Evolutionary conservation across 1,140 invertebrate species (phyloP).

Genomic region (Chironomus striatipennis): DNA sequence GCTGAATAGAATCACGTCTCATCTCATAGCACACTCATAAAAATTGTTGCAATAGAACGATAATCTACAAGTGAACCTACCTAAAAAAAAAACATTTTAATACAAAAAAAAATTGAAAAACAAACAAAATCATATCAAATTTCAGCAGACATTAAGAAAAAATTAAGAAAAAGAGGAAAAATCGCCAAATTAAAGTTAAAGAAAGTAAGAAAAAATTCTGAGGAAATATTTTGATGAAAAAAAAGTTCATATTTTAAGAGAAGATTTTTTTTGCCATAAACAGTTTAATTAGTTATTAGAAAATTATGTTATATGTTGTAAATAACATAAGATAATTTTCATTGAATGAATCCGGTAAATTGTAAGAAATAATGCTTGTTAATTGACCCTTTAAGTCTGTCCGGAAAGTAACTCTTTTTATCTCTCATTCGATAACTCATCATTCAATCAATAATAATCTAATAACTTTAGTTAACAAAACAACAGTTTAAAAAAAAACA

Average conservation of each 20-base stretch:
- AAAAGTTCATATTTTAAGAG: neutral
- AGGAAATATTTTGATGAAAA: neutral
- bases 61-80: neutral
- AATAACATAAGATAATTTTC: slow-evolving; percentile 2
- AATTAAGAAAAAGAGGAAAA: neutral
- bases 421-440: too few relatives aligned
- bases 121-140: neutral
- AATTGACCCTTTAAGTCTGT: too few relatives aligned
- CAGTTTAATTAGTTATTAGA: neutral
- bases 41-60: neutral
- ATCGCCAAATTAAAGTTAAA: neutral
- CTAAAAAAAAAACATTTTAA: neutral
- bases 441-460: neutral
- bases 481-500: neutral
- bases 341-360: neutral
- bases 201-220: neutral
- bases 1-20: neutral
- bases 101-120: neutral
- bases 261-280: slow-evolving; percentile 7
- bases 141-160: neutral
- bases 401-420: too few relatives aligned
- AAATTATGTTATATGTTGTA: neutral
- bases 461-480: neutral
- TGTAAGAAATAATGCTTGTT: too few relatives aligned
- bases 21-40: neutral